Conservation (phyloP, 2,888 invertebrate species). For the Hypena proboscidalis region DNA sequence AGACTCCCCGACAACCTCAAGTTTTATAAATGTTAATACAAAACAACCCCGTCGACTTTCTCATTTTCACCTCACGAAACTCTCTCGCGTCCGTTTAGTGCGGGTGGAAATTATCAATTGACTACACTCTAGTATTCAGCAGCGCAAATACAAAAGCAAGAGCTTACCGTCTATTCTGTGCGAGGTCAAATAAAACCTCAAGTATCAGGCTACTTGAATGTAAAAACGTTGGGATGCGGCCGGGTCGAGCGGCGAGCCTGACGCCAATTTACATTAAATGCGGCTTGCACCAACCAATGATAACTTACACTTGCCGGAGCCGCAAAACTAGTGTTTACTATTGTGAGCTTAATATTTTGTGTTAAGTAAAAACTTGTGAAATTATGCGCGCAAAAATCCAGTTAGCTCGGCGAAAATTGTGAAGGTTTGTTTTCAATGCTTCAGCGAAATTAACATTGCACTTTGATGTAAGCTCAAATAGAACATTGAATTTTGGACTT, state of each 20-base stretch:
- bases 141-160: constrained; percentile 71
- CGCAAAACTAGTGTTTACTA: constrained; percentile 54
- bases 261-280: constrained; percentile 82
- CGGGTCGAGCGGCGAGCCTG: constrained; percentile 58
- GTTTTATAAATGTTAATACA: constrained; percentile 58
- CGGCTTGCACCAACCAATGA: constrained; percentile 72
- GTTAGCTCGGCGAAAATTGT: constrained; percentile 29
- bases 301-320: constrained; percentile 68
- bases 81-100: constrained; percentile 55
- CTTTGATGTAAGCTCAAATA: constrained; percentile 2
- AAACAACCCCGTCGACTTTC: constrained; percentile 55
- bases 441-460: constrained; percentile 13
- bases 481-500: no score
- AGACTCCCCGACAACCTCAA: constrained; percentile 49
- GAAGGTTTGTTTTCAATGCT: background rate
- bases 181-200: constrained; percentile 72
- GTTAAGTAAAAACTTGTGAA: constrained; percentile 42
- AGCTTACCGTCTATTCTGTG: constrained; percentile 66
- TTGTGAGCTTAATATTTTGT: constrained; percentile 48
- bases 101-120: constrained; percentile 66
- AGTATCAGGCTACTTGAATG: constrained; percentile 77
- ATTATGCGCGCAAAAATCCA: constrained; percentile 34
- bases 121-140: constrained; percentile 67
- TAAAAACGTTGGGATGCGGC: constrained; percentile 75
- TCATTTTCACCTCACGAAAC: constrained; percentile 61